Base-by-base conservation (phyloP, 2,888 invertebrate genomes). In the Cheilosia urbana region DNA sequence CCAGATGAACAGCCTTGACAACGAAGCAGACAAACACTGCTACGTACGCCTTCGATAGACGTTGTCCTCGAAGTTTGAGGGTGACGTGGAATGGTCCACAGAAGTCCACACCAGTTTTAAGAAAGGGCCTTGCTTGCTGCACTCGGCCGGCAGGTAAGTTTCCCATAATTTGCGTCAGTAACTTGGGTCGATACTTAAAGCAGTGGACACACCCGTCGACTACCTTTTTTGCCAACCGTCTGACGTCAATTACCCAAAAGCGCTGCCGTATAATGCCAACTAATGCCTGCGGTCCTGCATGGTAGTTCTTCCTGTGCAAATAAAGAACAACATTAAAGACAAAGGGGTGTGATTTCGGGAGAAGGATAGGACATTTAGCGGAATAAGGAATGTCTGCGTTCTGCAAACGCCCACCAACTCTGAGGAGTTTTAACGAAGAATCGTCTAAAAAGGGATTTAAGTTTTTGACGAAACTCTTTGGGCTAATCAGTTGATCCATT, bases 221-320 rank as follows among this genome's bases (percentile, higher is more conserved):
- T 2, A 73, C 30, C 6, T 53, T 47, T 13, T 55, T 47, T 13
- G 21, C 47, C 19, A 47, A 11, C 9, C 42, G 42, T 30, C 34
- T 51, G 13, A 34, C 68, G 15, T 60, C 42, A 6, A 65, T 7
- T 6, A 72, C 42, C 57, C 66, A 79, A 7, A 79, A 62, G 21
- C 55, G 75, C 21, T 78, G 71, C 1, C 57, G 45, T 9, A 55
- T 19, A 6, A 69, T 45, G 15, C n/a, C 40, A 17, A 78, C 30
- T 37, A 65, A 37, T 24, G 49, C 30, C 17, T 51, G 65, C 11
- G 65, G 30, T 42, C 63, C 63, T 11, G 55, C 75, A 49, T 75
- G 75, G 45, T 45, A 57, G 42, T 65, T 55, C 3, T 65, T 65
- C 5, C 63, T 13, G 30, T 75, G 57, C 6, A 75, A 53, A 47